phyloP scores from a whole-genome alignment of 2,113 vertebrate genomes.

The Nibea albiflora region DNA sequence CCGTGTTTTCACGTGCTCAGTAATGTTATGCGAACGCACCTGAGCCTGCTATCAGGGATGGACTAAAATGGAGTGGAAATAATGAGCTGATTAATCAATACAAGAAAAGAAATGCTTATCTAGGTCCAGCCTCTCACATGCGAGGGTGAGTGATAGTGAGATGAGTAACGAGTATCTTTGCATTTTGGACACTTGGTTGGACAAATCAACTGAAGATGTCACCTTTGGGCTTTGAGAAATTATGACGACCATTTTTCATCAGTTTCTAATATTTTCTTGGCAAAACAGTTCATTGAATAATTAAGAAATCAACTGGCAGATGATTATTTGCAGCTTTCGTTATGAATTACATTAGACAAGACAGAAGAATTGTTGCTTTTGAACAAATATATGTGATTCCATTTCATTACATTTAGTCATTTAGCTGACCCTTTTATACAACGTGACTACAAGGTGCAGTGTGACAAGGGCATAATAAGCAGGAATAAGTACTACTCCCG shows the following conservation, averaged over 20 bases:
- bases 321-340: background rate
- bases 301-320: background rate
- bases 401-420: too few species aligned
- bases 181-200: background rate
- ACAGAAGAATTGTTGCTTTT: background rate
- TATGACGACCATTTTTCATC: background rate
- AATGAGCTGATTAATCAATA: too few species aligned
- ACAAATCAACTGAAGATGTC: background rate
- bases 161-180: background rate
- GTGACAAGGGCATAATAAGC: too few species aligned
- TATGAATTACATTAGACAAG: background rate
- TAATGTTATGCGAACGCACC: background rate
- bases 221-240: background rate
- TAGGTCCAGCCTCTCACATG: background rate
- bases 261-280: background rate
- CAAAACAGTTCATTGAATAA: background rate
- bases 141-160: background rate
- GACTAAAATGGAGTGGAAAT: too few species aligned
- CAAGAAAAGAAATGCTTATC: background rate
- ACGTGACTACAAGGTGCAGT: too few species aligned
- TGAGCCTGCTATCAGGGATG: background rate
- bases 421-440: too few species aligned
- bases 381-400: too few species aligned
- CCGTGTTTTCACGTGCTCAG: background rate
- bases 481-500: too few species aligned